A percentile compares a stretch with the other conserved stretches of the same genome.
These are phyloP conservation scores for Drosophila fulvimacula DNA, from an alignment of 2,888 invertebrate genomes.

Conservation along the genomic window DNA sequence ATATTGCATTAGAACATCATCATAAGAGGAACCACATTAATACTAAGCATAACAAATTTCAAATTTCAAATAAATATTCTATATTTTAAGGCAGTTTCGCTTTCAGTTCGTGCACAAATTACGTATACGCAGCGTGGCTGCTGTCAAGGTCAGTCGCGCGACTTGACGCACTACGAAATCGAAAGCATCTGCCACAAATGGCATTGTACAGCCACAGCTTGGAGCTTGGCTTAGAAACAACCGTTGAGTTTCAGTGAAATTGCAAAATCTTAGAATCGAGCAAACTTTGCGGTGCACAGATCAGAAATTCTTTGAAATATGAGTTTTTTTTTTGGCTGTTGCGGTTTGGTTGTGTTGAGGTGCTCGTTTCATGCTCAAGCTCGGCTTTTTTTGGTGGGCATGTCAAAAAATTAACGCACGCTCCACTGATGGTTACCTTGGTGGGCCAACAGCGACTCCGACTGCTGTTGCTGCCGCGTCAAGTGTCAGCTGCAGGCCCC, in stretches of 20 bases:
- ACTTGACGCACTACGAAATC: constrained; percentile 22
- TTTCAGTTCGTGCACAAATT: constrained; percentile 1
- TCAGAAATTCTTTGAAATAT: constrained; percentile 52
- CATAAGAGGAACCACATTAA: background rate
- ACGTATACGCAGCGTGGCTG: constrained; percentile 38
- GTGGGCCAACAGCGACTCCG: constrained; percentile 43
- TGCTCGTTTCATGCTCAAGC: constrained; percentile 42
- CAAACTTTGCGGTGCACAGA: constrained; percentile 44
- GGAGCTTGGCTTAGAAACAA: constrained; percentile 4
- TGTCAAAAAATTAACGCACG: constrained; percentile 47
- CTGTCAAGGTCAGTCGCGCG: constrained; percentile 39
- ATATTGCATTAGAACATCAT: background rate
- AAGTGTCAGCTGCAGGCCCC: constrained; percentile 51
- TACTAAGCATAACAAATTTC: background rate
- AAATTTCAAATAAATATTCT: background rate
- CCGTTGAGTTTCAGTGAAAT: constrained; percentile 35
- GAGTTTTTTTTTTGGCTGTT: constrained; percentile 7
- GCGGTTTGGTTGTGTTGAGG: background rate
- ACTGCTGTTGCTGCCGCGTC: constrained; percentile 37
- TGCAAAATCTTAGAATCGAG: constrained; percentile 43
- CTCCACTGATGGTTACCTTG: constrained; percentile 65
- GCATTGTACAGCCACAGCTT: constrained; percentile 1
- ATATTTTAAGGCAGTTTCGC: background rate
- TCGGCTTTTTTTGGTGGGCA: constrained; percentile 35
- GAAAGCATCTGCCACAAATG: constrained; percentile 41